Base-by-base conservation (phyloP, 2,113 vertebrate species). In the Orientallactaga bullata region DNA sequence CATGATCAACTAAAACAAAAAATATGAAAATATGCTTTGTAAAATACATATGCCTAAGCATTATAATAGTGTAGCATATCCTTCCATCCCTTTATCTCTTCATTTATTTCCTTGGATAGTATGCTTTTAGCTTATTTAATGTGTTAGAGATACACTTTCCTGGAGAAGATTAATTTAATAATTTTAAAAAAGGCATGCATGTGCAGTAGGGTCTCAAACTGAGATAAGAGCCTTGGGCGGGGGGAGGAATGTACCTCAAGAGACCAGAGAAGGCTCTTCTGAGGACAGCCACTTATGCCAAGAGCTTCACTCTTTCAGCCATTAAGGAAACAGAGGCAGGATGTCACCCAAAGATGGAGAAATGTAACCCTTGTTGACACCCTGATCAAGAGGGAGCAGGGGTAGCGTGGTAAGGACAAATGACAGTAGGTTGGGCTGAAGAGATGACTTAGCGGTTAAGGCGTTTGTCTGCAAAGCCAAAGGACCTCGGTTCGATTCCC, bases 1-100 rank as follows among this genome's bases (percentile, higher is more conserved):
- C 76, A 95, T 83, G 60, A 92, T 90, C 72, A 97, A 97, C 97
- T 93, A 94, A 97, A 97, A 89, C 74, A 95, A 96, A 98, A 66
- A 95, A 95, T 89, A 89, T 94, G 81, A 96, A 97, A 96, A 96
- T 96, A 94, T 87, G 87, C 73, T 58, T 95, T 97, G 26, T 93
- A 78, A 86, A 95, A 96, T 89, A 96, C 97, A 96, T 6, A 94
- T 69, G 68, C 24, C 60, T 85, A 61, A 63, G 65, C 11, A 51
- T 47, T 9, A 66, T 68, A 68, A 92, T 82, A 88, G 17, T 17
- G 55, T n/a, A 10, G 10, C 28, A 30, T 12, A 68, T 68, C 66
- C 24, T 42, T 28, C 7, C 37, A 47, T 8, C 23, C 30, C 7
- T 23, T 20, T 0, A 28, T 65, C 3, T 18, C 2, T 47, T 37